phyloP scores from a whole-genome alignment of 2,113 vertebrate genomes.

The Alethe diademata region DNA sequence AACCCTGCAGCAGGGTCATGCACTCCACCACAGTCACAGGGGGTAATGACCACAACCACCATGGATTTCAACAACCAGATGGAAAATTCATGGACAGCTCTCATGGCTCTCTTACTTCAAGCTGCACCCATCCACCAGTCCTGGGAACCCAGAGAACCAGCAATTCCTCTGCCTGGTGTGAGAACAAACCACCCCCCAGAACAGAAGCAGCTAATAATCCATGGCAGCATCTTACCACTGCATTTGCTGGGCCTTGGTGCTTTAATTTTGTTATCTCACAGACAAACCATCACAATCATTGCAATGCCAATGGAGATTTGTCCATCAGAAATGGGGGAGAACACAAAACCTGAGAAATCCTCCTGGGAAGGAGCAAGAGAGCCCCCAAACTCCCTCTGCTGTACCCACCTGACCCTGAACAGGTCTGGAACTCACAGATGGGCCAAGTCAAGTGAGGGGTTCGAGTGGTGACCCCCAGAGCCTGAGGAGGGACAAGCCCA shows the following conservation, averaged over 20 bases:
- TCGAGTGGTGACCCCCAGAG: not conserved
- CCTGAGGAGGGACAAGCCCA: accelerated
- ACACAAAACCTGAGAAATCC: not conserved
- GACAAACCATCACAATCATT: not conserved
- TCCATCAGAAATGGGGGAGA: not conserved
- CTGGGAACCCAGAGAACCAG: not conserved
- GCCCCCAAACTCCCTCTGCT: not conserved
- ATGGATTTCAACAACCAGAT: not conserved
- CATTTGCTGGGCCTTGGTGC: not conserved
- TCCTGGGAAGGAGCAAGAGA: not conserved
- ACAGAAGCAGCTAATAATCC: not conserved
- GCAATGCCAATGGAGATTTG: not conserved
- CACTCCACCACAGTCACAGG: not conserved
- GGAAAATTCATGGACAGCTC: not conserved
- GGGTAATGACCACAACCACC: not conserved
- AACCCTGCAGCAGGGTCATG: not conserved
- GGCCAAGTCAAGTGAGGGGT: not conserved
- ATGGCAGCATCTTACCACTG: accelerated
- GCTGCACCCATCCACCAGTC: not conserved
- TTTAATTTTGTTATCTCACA: not conserved
- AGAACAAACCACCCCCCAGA: not conserved
- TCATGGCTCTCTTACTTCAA: not conserved
- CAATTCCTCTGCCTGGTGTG: not conserved
- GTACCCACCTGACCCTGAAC: not conserved
- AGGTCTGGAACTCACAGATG: accelerated